Evolutionary conservation across 2,888 invertebrate species (phyloP).

Genomic region (Empis stercorea): DNA sequence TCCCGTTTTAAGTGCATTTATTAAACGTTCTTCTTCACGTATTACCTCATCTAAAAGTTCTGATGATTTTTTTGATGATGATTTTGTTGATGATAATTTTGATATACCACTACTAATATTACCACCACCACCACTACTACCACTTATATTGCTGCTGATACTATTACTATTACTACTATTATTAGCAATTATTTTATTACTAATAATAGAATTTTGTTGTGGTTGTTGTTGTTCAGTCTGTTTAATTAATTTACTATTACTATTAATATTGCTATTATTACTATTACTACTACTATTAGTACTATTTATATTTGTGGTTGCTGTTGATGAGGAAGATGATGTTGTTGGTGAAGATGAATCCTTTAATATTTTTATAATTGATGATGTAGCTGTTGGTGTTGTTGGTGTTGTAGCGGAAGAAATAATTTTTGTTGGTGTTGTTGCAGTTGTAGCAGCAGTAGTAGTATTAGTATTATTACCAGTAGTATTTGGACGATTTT

Average conservation of each 20-base stretch:
- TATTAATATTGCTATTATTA: constrained; percentile 1
- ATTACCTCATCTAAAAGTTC: constrained; percentile 55
- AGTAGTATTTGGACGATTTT: constrained; percentile 35
- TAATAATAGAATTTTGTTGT: constrained; percentile 14
- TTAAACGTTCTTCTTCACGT: constrained; percentile 65
- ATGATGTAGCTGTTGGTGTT: background rate
- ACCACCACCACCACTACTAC: background rate
- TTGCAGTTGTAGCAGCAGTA: background rate
- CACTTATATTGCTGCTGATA: background rate
- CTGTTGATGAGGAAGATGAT: constrained; percentile 9
- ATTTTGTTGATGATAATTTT: background rate
- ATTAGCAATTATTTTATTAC: background rate
- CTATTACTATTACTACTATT: background rate
- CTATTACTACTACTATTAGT: constrained; percentile 6
- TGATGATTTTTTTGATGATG: constrained; percentile 12
- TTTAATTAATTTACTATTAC: constrained; percentile 9
- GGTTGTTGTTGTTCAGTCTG: constrained; percentile 10
- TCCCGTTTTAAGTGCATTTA: constrained; percentile 66
- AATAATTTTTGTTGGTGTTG: constrained; percentile 6
- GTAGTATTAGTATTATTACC: constrained; percentile 6
- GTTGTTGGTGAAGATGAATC: constrained; percentile 2
- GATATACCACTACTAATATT: background rate
- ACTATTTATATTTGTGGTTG: constrained; percentile 7
- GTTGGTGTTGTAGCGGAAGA: background rate
- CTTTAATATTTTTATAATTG: constrained; percentile 10